phyloP scores from a whole-genome alignment of 2,888 invertebrate genomes.

The Dicranocentrus wangi region DNA sequence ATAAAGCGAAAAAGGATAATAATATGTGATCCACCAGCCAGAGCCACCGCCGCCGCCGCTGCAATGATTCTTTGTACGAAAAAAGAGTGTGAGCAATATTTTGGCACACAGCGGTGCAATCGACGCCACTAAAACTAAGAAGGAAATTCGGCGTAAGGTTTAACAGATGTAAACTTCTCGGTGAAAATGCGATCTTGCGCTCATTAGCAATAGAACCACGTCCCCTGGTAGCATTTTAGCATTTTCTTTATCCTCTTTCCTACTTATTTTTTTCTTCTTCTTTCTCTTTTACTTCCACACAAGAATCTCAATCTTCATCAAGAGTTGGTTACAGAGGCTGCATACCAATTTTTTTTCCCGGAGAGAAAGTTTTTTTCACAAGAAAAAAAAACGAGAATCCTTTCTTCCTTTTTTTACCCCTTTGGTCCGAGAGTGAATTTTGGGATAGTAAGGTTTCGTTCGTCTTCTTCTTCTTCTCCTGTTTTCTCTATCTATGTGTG shows the following conservation, averaged over 20 bases:
- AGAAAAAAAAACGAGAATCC: no score
- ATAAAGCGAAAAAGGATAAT: no score
- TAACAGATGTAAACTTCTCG: conserved; percentile 56
- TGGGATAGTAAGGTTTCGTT: no score
- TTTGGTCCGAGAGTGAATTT: conserved; percentile 9
- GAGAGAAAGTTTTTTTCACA: background rate
- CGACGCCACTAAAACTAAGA: no score
- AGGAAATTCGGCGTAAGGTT: no score
- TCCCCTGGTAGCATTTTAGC: conserved; percentile 68
- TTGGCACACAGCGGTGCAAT: background rate
- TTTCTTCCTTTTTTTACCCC: background rate
- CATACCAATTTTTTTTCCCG: conserved; percentile 60
- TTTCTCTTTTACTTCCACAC: conserved; percentile 48
- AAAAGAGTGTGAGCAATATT: no score
- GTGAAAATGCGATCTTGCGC: conserved; percentile 62
- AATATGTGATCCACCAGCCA: no score
- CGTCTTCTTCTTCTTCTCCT: conserved; percentile 5
- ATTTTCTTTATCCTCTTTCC: conserved; percentile 56
- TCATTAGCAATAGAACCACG: conserved; percentile 71
- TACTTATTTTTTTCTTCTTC: conserved; percentile 37
- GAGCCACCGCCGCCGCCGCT: no score
- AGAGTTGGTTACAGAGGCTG: conserved; percentile 59
- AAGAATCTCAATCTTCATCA: conserved; percentile 70
- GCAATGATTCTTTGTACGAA: no score
- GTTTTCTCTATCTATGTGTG: background rate